Conservation (phyloP, 2,113 vertebrate genomes). For the Catharus bicknelli region DNA sequence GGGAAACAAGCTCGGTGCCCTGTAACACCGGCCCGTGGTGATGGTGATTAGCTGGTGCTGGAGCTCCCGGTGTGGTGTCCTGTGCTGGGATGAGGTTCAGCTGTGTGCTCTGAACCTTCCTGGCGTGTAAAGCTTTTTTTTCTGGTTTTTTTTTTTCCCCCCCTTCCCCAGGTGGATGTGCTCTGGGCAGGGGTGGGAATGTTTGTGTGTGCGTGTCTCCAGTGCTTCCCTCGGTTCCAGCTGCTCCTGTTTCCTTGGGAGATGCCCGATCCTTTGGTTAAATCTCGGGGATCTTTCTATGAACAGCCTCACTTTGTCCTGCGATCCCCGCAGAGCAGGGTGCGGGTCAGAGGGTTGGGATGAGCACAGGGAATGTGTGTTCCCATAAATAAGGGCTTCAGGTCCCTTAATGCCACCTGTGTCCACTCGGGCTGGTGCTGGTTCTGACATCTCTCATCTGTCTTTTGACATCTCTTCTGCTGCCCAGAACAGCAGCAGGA, state of each 20-base stretch:
- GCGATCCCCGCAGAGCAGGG: too few species aligned
- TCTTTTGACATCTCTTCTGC: too few species aligned
- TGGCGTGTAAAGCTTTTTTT: background rate
- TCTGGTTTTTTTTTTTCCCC: rapidly evolving
- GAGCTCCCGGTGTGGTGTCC: too few species aligned
- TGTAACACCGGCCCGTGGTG: too few species aligned
- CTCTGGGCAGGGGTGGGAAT: background rate
- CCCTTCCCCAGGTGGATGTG: background rate
- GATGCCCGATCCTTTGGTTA: background rate
- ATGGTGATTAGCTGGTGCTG: too few species aligned
- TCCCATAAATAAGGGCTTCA: background rate
- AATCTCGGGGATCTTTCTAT: too few species aligned
- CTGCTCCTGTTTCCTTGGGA: background rate
- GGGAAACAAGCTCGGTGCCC: too few species aligned
- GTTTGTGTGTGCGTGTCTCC: background rate
- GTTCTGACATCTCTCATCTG: background rate
- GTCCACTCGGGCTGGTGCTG: background rate
- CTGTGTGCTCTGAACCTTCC: background rate
- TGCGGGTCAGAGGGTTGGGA: background rate
- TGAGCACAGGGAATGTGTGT: background rate
- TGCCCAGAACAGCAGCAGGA: too few species aligned
- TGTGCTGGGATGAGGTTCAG: too few species aligned
- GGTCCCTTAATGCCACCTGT: background rate
- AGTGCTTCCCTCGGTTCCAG: rapidly evolving
- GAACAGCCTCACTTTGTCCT: too few species aligned